Evolutionary conservation across 2,797 vertebrate species (phyloP), one percentile per base, ranked within the genome.

Genomic region (Gymnoscopelus braueri): DNA sequence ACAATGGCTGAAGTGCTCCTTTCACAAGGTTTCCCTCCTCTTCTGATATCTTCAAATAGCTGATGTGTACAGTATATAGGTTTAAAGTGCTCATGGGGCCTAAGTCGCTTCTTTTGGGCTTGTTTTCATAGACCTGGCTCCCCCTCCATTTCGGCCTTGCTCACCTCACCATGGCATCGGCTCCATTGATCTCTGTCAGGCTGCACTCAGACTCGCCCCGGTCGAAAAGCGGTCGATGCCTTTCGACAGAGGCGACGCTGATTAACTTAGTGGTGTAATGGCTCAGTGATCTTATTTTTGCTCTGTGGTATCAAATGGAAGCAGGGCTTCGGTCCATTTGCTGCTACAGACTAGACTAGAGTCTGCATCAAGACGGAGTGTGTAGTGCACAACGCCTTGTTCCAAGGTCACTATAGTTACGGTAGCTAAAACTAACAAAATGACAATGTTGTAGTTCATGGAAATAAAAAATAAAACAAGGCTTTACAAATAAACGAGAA

Each of bases 181-280:
- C 48, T 35, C 6, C 65, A 67, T 71, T 50, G 55, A 77, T 71
- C 64, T 55, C 24, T 59, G 62, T 55, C 52, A 52, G 4, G 26
- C 63, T 24, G 13, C 23, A 10, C 56, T 60, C 63, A 15, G 63
- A 56, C 64, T 12, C 10, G 19, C 23, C 39, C 47, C 51, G 32
- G 26, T 48, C 52, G 12, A 24, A 24, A 3, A 6, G 7, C 15
- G 29, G 63, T 67, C 52, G 4, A 13, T 67, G 39, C 47, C 26
- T 12, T 32, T 26, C 60, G 13, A 15, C 26, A n/a, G 8, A n/a
- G n/a, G 26, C 26, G 14, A 11, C 19, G 49, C 15, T 50, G 14
- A 50, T 24, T 61, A 69, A 58, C 66, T 44, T 53, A 24, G 5
- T 24, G n/a, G 14, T 60, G 15, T 39, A 26, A 26, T n/a, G 5